Evolutionary conservation across 1,140 invertebrate species (phyloP).

Genomic region (Ceratosolen solmsi): DNA sequence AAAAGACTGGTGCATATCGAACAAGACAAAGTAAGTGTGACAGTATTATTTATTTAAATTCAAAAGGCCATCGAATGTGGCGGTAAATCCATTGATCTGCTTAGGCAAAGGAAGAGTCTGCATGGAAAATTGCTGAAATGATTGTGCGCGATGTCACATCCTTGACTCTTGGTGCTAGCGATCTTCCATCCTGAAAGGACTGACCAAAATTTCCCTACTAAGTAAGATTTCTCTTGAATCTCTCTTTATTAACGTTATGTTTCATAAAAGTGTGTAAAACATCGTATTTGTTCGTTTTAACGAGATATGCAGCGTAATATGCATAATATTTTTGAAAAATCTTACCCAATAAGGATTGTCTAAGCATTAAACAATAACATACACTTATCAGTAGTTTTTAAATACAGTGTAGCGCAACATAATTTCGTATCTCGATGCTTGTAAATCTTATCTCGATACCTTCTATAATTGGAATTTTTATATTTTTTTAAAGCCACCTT

Average conservation of each 20-base stretch:
- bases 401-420: conserved; percentile 32
- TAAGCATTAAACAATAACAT: background rate
- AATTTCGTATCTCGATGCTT: conserved; percentile 12
- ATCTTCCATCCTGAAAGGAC: conserved; percentile 65
- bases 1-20: conserved; percentile 85
- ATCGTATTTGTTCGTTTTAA: too few species aligned
- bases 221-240: conserved; percentile 35
- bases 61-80: too few species aligned
- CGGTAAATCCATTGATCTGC: background rate
- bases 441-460: conserved; percentile 24
- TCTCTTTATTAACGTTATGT: background rate
- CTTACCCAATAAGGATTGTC: conserved; percentile 2
- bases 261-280: background rate
- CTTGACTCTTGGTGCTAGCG: conserved; percentile 79
- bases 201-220: conserved; percentile 39
- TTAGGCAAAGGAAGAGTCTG: conserved; percentile 92
- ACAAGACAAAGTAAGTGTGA: conserved; percentile 79
- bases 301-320: too few species aligned
- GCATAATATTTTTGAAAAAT: conserved; percentile 26
- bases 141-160: conserved; percentile 93
- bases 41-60: conserved; percentile 47
- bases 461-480: conserved; percentile 45
- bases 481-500: conserved; percentile 1
- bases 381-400: background rate
- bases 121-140: conserved; percentile 95